A percentile compares a stretch with the other conserved stretches of the same genome.
phyloP scores from a whole-genome alignment of 2,113 vertebrate genomes.

The Natator depressus region DNA sequence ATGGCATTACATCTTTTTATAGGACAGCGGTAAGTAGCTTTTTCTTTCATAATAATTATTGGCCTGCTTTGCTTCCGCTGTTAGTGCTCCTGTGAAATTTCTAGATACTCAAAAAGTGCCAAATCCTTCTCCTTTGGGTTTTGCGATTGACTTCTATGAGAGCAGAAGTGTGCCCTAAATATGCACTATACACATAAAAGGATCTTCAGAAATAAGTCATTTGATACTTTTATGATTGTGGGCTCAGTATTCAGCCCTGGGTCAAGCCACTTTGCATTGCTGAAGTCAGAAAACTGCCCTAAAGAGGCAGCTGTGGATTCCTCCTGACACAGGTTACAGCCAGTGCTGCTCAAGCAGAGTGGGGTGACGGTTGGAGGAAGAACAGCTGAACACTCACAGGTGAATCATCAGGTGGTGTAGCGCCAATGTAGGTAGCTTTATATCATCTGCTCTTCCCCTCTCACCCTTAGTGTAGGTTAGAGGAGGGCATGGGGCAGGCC shows the following conservation, averaged over 20 bases:
- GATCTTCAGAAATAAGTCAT: not conserved
- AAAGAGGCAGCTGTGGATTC: not conserved
- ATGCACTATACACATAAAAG: accelerated
- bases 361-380: not conserved
- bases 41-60: not conserved
- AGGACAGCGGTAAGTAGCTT: not conserved
- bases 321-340: not conserved
- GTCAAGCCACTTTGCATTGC: not conserved
- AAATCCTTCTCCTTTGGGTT: not conserved
- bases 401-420: not conserved
- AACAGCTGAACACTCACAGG: not conserved
- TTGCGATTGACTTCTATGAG: accelerated
- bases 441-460: not conserved
- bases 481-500: not conserved
- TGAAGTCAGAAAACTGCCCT: not conserved
- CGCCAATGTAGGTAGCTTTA: not conserved
- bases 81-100: not conserved
- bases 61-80: not conserved
- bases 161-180: not conserved
- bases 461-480: accelerated
- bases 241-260: not conserved
- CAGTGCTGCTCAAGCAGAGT: not conserved
- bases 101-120: not conserved
- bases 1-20: not conserved
- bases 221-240: not conserved